Evolutionary conservation across 2,113 vertebrate genomes (phyloP), one percentile per base, ranked within the genome.

Genomic region (Xiphorhynchus elegans): DNA sequence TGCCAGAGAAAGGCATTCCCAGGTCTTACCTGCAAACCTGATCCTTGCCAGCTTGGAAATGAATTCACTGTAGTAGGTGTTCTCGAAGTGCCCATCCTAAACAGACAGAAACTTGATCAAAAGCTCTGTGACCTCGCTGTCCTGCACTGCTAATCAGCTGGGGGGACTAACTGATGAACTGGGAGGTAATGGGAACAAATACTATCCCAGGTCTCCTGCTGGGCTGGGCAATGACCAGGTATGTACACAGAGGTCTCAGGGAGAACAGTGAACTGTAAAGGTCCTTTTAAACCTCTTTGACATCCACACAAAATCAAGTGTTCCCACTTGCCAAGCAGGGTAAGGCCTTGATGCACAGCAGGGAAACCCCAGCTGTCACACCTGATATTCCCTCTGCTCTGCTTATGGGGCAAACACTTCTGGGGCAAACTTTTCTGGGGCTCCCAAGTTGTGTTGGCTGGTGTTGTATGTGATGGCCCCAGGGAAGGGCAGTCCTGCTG

Each of bases 11-110:
- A 19, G 47, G 33, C 6, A 9, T 12, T 24, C 6, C 78, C 12
- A n/a, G 29, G 9, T 8, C 95, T 89, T 97, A 99, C 99, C 99
- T 97, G 98, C 91, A 90, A 98, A 98, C 93, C 91, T 98, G 97
- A 99, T 97, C 52, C 97, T 98, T 9, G 73, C 95, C 97, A 99
- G 79, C 80, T 98, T 98, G 86, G 97, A 97, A 67, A 99, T 98
- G 82, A 99, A 98, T 42, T 98, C 95, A 4, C 98, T 99, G 95
- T 99, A 99, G 96, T 99, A 99, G 5, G 98, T 98, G 78, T 99
- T 99, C 95, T 99, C 99, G 24, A 98, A 98, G 58, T 98, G 96
- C 0, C 98, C 98, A 6, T 98, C 98, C 99, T 99, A 92, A n/a
- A 78, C 20, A 93, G 74, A 87, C 6, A 64, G 25, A 29, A 44